These are phyloP conservation scores for Stramonita haemastoma DNA, from an alignment of 2,888 invertebrate species.

Conservation along the genomic window DNA sequence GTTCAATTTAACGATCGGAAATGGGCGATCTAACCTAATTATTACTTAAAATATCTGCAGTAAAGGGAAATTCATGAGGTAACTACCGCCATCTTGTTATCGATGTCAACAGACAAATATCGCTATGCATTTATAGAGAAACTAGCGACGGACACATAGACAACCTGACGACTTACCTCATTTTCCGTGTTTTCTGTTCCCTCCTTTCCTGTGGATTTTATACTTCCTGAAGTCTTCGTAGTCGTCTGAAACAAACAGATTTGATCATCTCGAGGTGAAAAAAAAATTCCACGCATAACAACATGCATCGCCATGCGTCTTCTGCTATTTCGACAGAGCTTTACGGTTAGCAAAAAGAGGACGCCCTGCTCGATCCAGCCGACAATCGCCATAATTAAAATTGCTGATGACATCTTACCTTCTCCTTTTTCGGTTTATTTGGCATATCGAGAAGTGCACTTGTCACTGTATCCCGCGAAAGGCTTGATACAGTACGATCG, in stretches of 20 bases:
- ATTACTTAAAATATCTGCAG: no score
- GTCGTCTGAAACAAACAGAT: constrained; percentile 60
- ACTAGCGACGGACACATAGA: constrained; percentile 10
- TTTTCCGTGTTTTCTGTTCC: constrained; percentile 68
- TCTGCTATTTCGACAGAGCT: constrained; percentile 9
- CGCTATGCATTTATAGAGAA: constrained; percentile 52
- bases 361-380: background rate
- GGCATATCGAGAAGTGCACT: constrained; percentile 65
- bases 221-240: constrained; percentile 63
- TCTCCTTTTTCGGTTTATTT: constrained; percentile 73
- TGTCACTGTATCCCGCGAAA: constrained; percentile 49
- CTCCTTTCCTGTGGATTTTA: constrained; percentile 68
- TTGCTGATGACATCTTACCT: constrained; percentile 55
- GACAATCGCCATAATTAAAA: background rate
- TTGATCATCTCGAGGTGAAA: background rate
- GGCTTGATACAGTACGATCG: constrained; percentile 50
- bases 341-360: background rate
- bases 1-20: no score
- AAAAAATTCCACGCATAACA: constrained; percentile 45
- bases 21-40: no score
- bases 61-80: background rate
- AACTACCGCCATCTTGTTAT: constrained; percentile 67
- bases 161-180: constrained; percentile 60
- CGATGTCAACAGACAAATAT: constrained; percentile 57
- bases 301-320: constrained; percentile 44